Percentiles rank a stretch among this genome's conserved stretches.
phyloP scores from a whole-genome alignment of 2,888 invertebrate species.

The Drosophila leonis region DNA sequence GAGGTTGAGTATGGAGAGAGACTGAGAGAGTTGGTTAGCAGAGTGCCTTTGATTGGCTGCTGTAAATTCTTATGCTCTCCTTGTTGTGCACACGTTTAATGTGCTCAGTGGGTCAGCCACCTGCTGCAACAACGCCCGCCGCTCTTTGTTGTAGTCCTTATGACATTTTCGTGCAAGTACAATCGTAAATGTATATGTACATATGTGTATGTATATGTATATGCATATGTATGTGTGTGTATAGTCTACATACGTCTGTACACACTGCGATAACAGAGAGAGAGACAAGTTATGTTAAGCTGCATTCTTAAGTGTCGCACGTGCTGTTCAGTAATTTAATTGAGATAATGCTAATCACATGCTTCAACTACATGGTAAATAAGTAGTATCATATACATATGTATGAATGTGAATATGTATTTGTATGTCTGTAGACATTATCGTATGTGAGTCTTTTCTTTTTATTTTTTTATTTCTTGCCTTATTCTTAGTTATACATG shows the following conservation, averaged over 20 bases:
- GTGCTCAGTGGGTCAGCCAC: conserved; percentile 54
- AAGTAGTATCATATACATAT: conserved; percentile 1
- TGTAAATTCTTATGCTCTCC: conserved; percentile 23
- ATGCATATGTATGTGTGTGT: too few relatives aligned
- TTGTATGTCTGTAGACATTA: not conserved
- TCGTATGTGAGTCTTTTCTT: not conserved
- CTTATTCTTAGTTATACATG: conserved; percentile 2
- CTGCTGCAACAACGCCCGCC: conserved; percentile 45
- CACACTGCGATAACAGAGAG: conserved; percentile 1
- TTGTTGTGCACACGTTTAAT: conserved; percentile 5
- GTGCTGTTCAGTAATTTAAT: conserved; percentile 33
- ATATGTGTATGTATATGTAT: too few relatives aligned
- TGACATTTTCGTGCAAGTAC: conserved; percentile 12
- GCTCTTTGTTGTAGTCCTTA: conserved; percentile 34
- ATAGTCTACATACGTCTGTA: not conserved
- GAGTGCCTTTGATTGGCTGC: conserved; percentile 47
- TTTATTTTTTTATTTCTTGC: conserved; percentile 3
- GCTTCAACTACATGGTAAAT: conserved; percentile 7
- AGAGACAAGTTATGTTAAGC: conserved; percentile 3
- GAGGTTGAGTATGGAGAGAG: not conserved
- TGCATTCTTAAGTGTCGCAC: conserved; percentile 36
- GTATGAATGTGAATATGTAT: conserved; percentile 2
- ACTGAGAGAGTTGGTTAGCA: conserved; percentile 19
- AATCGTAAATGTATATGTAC: not conserved
- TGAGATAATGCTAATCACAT: conserved; percentile 44